Conservation (phyloP, 2,888 invertebrate genomes). For the Yponomeuta sedellus region DNA sequence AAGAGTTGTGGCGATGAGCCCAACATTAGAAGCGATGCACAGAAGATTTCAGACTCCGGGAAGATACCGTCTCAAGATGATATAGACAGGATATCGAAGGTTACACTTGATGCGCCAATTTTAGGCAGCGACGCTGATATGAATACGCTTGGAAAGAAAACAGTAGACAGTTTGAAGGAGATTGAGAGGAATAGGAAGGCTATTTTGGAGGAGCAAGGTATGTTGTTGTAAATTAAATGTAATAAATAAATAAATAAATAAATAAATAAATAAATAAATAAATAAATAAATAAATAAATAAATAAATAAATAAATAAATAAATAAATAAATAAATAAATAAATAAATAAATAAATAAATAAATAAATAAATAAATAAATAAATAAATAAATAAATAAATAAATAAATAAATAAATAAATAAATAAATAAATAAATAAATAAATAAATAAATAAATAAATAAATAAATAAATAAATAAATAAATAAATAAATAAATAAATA, state of each 20-base stretch:
- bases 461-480: too few relatives aligned
- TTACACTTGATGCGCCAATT: conserved; percentile 89
- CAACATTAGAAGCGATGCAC: conserved; percentile 42
- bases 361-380: too few relatives aligned
- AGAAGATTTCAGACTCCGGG: conserved; percentile 53
- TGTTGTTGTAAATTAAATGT: not conserved
- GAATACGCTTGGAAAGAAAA: conserved; percentile 82
- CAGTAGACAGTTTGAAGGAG: conserved; percentile 91
- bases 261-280: too few relatives aligned
- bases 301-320: too few relatives aligned
- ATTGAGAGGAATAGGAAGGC: conserved; percentile 91
- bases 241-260: not conserved
- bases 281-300: too few relatives aligned
- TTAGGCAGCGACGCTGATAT: conserved; percentile 81
- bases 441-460: too few relatives aligned
- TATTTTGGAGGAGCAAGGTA: conserved; percentile 94
- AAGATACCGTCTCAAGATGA: conserved; percentile 88
- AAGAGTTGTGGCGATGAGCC: conserved; percentile 72
- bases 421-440: too few relatives aligned
- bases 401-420: too few relatives aligned
- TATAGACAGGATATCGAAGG: conserved; percentile 90
- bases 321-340: not conserved
- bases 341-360: too few relatives aligned
- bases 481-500: too few relatives aligned
- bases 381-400: too few relatives aligned